phyloP scores from a whole-genome alignment of 2,113 vertebrate genomes.

The Cromileptes altivelis region DNA sequence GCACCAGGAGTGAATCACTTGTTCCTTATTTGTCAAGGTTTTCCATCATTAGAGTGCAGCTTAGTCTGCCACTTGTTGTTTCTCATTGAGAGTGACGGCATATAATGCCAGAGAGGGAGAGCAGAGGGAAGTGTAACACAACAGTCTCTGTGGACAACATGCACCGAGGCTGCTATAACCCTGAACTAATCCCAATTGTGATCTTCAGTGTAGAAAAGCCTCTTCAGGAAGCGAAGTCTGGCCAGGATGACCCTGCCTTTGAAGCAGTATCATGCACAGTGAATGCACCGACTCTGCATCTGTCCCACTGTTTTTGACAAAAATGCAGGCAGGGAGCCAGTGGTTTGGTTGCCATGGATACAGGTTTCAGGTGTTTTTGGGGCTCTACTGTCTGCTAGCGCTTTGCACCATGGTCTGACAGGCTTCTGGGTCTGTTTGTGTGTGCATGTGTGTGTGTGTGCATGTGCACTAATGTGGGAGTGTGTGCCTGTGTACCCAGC shows the following conservation, averaged over 20 bases:
- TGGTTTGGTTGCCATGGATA: slow-evolving; percentile 72
- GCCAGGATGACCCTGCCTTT: slow-evolving; percentile 1
- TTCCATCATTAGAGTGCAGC: neutral
- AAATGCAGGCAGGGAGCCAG: slow-evolving; percentile 29
- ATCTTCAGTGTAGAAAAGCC: slow-evolving; percentile 4
- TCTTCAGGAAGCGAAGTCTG: neutral
- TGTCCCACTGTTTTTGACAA: slow-evolving; percentile 28
- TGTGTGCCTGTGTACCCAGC: slow-evolving; percentile 19
- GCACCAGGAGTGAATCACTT: neutral
- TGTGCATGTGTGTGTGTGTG: neutral
- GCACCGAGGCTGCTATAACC: slow-evolving; percentile 2
- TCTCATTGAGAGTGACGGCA: neutral
- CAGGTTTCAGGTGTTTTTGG: slow-evolving; percentile 69
- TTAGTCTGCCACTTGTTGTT: slow-evolving; percentile 4
- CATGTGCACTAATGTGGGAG: neutral
- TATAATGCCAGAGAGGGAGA: neutral
- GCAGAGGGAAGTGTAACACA: neutral
- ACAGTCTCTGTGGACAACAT: neutral
- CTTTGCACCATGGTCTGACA: slow-evolving; percentile 45
- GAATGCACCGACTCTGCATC: slow-evolving; percentile 22
- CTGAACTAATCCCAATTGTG: slow-evolving; percentile 2
- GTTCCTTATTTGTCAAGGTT: neutral
- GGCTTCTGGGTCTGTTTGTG: slow-evolving; percentile 34
- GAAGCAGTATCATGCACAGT: slow-evolving; percentile 8
- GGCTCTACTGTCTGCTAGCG: slow-evolving; percentile 24